Evolutionary conservation across 2,888 invertebrate species (phyloP), one percentile per base, ranked within the genome.

Genomic region (Scaptomyza tumidula): DNA sequence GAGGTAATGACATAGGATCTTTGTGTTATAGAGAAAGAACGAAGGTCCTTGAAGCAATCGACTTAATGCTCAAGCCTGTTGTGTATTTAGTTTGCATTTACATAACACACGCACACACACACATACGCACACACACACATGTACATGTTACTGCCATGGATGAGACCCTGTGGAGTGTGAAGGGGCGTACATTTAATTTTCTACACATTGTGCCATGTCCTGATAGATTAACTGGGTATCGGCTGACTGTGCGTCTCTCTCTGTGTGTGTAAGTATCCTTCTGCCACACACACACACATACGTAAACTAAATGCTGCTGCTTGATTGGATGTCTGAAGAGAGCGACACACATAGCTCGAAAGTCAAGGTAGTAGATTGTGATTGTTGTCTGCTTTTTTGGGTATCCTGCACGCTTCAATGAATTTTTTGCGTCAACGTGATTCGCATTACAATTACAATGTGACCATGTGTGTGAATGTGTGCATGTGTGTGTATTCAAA

Each of bases 61-160:
- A 86, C 85, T 86, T 86, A 86, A 85, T 84, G 86, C 85, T 78
- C 79, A 79, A 79, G 83, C 75, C 67, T 72, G 71, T 75, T 85
- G 79, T 82, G 78, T 85, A 85, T 84, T 84, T 84, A 84, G 83
- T 85, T 84, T 84, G 83, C 85, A 85, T 84, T 83, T 82, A 85
- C 83, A 83, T 83, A 72, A 76, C 66, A 57, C 54, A 50, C 57
- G 54, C 55, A 44, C 49, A 29, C 50, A 43, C 57, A 44, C 57
- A 56, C 29, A 57, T 44, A 48, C 61, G 37, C 58, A 41, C 54
- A 24, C 52, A 16, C 66, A 74, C 41, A 45, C 50, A 62, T 70
- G 75, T 77, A 76, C 75, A 74, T 71, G 76, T 73, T 67, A 59
- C 60, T 82, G 70, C 3, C 27, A 14, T 62, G 73, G 45, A 41